Percentiles rank a stretch among this genome's conserved stretches.
These are phyloP conservation scores for Apostichopus parvimensis DNA, from an alignment of 35 echinoderm and acorn worm genomes.

Conservation along the genomic window DNA sequence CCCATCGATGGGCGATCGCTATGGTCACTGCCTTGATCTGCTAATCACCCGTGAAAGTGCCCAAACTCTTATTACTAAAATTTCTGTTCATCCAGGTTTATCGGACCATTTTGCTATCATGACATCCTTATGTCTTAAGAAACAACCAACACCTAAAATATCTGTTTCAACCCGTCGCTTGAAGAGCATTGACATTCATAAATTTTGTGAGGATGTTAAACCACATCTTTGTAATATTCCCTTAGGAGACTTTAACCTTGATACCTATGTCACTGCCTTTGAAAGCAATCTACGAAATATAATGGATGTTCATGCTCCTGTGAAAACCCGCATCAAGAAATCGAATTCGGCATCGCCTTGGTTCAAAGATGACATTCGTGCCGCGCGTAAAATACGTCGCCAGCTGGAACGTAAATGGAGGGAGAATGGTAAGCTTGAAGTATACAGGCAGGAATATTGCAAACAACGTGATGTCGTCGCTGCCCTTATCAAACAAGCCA, in stretches of 20 bases:
- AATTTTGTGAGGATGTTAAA: background rate
- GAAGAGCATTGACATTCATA: background rate
- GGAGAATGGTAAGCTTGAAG: background rate
- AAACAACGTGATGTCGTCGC: constrained; percentile 17
- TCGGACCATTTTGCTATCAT: constrained; percentile 9
- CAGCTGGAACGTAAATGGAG: constrained; percentile 24
- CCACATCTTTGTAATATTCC: background rate
- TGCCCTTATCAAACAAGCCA: constrained; percentile 10
- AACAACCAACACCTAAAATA: too few species aligned
- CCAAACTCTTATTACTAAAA: background rate
- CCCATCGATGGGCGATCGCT: too few species aligned
- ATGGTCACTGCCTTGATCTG: background rate
- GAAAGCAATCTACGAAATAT: background rate
- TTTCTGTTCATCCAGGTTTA: background rate
- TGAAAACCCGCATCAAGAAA: background rate
- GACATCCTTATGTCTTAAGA: background rate
- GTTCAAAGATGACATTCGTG: background rate
- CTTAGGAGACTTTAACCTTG: background rate
- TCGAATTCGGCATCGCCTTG: background rate
- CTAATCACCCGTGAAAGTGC: background rate
- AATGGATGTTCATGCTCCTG: background rate
- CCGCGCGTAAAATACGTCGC: constrained; percentile 6
- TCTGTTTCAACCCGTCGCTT: background rate
- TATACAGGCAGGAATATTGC: constrained; percentile 7
- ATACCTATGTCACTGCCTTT: background rate